A percentile compares a stretch with the other conserved stretches of the same genome.
phyloP scores from a whole-genome alignment of 2,113 vertebrate genomes.

The Anolis carolinensis region DNA sequence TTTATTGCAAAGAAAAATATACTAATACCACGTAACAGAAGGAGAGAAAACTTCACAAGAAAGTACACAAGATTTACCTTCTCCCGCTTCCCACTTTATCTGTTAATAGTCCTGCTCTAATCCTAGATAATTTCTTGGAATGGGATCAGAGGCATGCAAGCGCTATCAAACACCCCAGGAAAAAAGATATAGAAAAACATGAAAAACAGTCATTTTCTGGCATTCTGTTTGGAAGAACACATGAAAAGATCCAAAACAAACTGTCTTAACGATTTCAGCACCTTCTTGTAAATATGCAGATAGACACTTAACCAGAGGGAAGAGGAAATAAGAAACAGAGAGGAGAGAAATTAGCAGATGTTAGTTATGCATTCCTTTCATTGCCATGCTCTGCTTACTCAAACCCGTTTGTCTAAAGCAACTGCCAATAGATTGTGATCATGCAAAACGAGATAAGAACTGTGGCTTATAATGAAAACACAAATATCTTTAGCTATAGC shows the following conservation, averaged over 20 bases:
- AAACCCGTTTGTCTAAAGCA: slow-evolving; percentile 54
- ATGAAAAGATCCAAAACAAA: slow-evolving; percentile 62
- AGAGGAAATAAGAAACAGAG: slow-evolving; percentile 58
- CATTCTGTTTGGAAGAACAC: slow-evolving; percentile 60
- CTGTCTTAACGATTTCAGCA: slow-evolving; percentile 72
- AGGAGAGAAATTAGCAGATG: slow-evolving; percentile 62
- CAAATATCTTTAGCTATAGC: slow-evolving; percentile 58
- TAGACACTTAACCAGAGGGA: slow-evolving; percentile 60
- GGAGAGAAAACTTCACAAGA: slow-evolving; percentile 16
- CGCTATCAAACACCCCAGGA: slow-evolving; percentile 18
- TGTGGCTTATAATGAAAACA: slow-evolving; percentile 52
- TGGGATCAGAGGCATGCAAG: slow-evolving; percentile 59
- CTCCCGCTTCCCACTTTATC: background rate
- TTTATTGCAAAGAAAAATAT: slow-evolving; percentile 38
- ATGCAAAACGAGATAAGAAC: slow-evolving; percentile 57
- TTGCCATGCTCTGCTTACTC: slow-evolving; percentile 49
- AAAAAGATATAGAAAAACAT: slow-evolving; percentile 59
- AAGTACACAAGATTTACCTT: slow-evolving; percentile 29
- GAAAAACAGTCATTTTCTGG: slow-evolving; percentile 57
- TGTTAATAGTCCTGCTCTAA: slow-evolving; percentile 44
- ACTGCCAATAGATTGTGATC: slow-evolving; percentile 32
- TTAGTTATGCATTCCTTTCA: slow-evolving; percentile 49
- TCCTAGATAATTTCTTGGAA: slow-evolving; percentile 58
- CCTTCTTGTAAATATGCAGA: slow-evolving; percentile 63
- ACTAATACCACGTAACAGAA: background rate